phyloP scores from a whole-genome alignment of 2,888 invertebrate genomes.

The Spilosoma lubricipeda region DNA sequence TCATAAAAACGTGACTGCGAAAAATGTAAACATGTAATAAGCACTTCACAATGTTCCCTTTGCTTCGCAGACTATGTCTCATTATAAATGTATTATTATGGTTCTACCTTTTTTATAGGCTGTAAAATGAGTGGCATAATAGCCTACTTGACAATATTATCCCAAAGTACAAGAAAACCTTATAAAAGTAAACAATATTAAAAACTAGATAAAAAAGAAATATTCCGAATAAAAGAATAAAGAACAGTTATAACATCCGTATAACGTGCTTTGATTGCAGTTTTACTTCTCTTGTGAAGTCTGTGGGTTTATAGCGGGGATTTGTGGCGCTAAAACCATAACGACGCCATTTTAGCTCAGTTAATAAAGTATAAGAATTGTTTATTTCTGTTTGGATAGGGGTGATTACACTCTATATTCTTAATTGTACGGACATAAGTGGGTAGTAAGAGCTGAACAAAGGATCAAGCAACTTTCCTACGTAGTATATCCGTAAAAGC shows the following conservation, averaged over 20 bases:
- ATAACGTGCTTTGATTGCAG: constrained; percentile 11
- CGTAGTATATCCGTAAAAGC: no score
- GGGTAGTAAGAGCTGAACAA: no score
- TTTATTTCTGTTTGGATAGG: not conserved
- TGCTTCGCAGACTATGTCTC: constrained; percentile 26
- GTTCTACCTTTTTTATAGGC: constrained; percentile 37
- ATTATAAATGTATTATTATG: constrained; percentile 31
- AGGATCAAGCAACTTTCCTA: no score
- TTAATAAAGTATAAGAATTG: not conserved
- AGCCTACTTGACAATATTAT: constrained; percentile 26
- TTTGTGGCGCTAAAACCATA: not conserved
- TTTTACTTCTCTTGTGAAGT: constrained; percentile 1
- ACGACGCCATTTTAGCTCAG: not conserved
- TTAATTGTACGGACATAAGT: no score
- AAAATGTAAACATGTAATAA: constrained; percentile 25
- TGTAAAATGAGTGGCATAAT: constrained; percentile 36
- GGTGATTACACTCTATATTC: no score
- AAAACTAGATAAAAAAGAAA: constrained; percentile 17
- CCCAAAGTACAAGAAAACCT: constrained; percentile 17
- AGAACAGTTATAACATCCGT: constrained; percentile 13
- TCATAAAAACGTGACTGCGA: constrained; percentile 5
- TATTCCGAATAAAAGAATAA: constrained; percentile 10
- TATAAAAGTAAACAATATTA: constrained; percentile 25
- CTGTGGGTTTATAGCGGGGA: not conserved
- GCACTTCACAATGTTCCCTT: constrained; percentile 17